A percentile compares a stretch with the other conserved stretches of the same genome.
These are phyloP conservation scores for Trachelus troglodyta DNA, from an alignment of 2,888 invertebrate genomes.

Conservation along the genomic window DNA sequence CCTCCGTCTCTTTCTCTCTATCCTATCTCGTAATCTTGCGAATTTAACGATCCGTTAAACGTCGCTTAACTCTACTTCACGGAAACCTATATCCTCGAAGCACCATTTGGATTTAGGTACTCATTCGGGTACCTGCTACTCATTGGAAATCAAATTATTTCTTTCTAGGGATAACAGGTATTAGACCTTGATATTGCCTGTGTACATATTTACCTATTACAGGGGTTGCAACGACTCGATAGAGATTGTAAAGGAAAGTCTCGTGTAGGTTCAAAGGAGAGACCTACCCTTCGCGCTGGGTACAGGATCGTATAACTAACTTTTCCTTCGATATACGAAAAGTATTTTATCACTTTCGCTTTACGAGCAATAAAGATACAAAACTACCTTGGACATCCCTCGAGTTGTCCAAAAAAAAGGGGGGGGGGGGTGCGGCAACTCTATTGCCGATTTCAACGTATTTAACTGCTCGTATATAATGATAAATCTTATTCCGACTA, in stretches of 20 bases:
- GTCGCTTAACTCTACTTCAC: background rate
- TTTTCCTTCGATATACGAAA: constrained; percentile 2
- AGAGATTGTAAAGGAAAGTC: background rate
- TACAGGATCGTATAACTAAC: constrained; percentile 1
- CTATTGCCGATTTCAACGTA: constrained; percentile 2
- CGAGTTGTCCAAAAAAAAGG: background rate
- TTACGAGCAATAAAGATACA: constrained; percentile 34
- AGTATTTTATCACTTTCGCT: constrained; percentile 25
- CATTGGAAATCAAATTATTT: background rate
- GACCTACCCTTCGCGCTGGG: background rate
- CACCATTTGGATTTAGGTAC: too few species aligned
- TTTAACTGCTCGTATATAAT: constrained; percentile 4
- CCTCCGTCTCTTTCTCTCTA: background rate
- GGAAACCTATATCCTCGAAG: background rate
- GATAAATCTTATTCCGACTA: background rate
- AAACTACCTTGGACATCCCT: background rate
- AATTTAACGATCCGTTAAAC: background rate
- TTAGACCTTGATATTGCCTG: background rate
- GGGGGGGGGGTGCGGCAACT: background rate
- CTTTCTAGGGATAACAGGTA: background rate
- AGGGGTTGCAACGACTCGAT: background rate
- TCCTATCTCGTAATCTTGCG: background rate
- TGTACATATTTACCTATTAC: background rate
- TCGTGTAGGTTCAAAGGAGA: background rate
- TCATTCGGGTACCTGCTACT: background rate